Conservation (phyloP, 64 coral and sea anemone species). For the Montipora cactus region DNA sequence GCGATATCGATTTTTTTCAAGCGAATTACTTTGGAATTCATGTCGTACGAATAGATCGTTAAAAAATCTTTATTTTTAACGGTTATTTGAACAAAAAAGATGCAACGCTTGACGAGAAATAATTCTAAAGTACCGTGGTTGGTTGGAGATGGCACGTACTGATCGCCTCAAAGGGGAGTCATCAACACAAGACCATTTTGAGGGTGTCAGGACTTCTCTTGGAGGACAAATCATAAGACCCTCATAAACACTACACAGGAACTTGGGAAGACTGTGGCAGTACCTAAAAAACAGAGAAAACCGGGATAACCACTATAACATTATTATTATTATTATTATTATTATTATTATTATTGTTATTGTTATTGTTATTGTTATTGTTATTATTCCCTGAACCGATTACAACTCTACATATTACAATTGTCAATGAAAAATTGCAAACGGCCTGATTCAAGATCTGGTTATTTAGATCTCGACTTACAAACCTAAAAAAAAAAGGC, state of each 20-base stretch:
- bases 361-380: background rate
- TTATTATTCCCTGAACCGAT: too few species aligned
- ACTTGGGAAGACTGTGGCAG: slow-evolving; percentile 63
- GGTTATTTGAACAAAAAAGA: too few species aligned
- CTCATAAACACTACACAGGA: slow-evolving; percentile 90
- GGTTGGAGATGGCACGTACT: slow-evolving; percentile 29
- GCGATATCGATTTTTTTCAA: too few species aligned
- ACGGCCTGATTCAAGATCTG: too few species aligned
- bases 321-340: background rate
- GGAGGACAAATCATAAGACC: slow-evolving; percentile 92
- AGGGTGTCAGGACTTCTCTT: slow-evolving; percentile 79
- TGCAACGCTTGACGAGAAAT: too few species aligned
- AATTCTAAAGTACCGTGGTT: slow-evolving; percentile 62
- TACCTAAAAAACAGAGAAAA: slow-evolving; percentile 47
- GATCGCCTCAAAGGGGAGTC: slow-evolving; percentile 80
- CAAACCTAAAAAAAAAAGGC: too few species aligned
- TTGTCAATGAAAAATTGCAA: too few species aligned
- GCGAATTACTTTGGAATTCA: too few species aligned
- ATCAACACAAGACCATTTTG: slow-evolving; percentile 65
- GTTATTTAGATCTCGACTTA: too few species aligned
- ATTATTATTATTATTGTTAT: background rate
- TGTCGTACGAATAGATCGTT: too few species aligned
- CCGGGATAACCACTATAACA: background rate
- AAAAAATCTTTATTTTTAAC: too few species aligned
- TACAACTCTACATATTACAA: too few species aligned